Percentiles rank a stretch among this genome's conserved stretches.
phyloP scores from a whole-genome alignment of 2,113 vertebrate genomes.

The Oreochromis spilurus region DNA sequence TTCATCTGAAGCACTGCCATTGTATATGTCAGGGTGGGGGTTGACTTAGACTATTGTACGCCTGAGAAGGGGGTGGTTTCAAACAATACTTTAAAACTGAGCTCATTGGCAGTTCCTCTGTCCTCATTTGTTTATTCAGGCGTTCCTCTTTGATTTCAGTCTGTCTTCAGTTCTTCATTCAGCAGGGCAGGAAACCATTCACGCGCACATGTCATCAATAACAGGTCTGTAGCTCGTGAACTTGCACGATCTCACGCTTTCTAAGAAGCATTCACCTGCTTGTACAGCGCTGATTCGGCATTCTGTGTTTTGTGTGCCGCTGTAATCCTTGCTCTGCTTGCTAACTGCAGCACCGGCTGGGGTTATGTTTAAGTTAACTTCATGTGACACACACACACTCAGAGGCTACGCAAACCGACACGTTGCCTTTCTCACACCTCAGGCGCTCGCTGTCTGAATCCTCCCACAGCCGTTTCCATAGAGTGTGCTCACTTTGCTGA shows the following conservation, averaged over 20 bases:
- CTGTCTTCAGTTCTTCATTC: conserved; percentile 18
- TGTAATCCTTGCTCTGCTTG: not conserved
- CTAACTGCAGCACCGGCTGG: not conserved
- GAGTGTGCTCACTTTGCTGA: not conserved
- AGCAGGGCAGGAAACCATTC: conserved; percentile 11
- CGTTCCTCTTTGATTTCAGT: conserved; percentile 49
- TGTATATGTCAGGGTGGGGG: conserved; percentile 32
- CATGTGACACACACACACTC: not conserved
- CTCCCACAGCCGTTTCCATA: conserved; percentile 32
- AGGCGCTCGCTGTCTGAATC: not conserved
- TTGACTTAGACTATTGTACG: conserved; percentile 38
- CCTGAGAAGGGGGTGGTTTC: conserved; percentile 12
- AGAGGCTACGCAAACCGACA: fast-evolving
- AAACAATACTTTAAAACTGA: conserved; percentile 50
- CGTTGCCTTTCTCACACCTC: not conserved
- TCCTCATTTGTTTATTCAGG: conserved; percentile 41
- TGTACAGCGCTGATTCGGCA: not conserved
- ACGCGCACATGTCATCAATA: not conserved
- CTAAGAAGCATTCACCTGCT: not conserved
- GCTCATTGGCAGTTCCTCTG: conserved; percentile 28
- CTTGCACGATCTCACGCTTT: not conserved
- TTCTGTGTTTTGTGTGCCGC: not conserved
- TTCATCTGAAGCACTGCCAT: not conserved
- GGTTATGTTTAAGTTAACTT: not conserved
- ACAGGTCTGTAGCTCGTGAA: not conserved